A percentile compares a stretch with the other conserved stretches of the same genome.
Conservation (phyloP, 1,140 invertebrate genomes). For the Megathymus violae region DNA sequence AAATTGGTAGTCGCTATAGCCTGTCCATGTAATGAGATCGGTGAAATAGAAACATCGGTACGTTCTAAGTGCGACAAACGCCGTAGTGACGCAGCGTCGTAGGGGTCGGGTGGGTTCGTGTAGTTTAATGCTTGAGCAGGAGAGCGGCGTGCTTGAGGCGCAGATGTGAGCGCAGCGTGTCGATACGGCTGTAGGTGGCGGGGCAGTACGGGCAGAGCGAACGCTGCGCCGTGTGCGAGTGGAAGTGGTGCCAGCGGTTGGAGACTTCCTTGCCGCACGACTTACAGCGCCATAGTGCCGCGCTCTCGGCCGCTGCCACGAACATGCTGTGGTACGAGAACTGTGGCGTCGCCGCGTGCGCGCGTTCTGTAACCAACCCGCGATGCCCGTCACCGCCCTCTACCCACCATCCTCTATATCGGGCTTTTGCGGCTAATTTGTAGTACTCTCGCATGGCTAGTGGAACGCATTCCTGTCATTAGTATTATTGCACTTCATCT, state of each 20-base stretch:
- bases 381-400: slow-evolving; percentile 43
- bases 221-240: slow-evolving; percentile 91
- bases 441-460: too few species aligned
- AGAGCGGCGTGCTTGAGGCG: slow-evolving; percentile 88
- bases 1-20: too few species aligned
- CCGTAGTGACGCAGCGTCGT: too few species aligned
- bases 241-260: slow-evolving; percentile 94
- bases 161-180: slow-evolving; percentile 91
- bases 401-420: too few species aligned
- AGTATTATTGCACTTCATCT: background rate
- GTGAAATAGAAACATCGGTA: slow-evolving; percentile 15
- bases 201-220: slow-evolving; percentile 93
- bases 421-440: too few species aligned
- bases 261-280: slow-evolving; percentile 93
- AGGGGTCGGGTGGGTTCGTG: background rate
- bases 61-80: too few species aligned
- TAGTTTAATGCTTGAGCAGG: slow-evolving; percentile 80
- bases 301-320: slow-evolving; percentile 87
- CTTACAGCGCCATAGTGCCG: slow-evolving; percentile 90
- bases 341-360: slow-evolving; percentile 68
- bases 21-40: background rate
- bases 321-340: slow-evolving; percentile 93
- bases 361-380: slow-evolving; percentile 62
- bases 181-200: slow-evolving; percentile 93
- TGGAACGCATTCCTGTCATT: background rate